Conservation (phyloP, 2,113 vertebrate species). For the Ophiodon elongatus region DNA sequence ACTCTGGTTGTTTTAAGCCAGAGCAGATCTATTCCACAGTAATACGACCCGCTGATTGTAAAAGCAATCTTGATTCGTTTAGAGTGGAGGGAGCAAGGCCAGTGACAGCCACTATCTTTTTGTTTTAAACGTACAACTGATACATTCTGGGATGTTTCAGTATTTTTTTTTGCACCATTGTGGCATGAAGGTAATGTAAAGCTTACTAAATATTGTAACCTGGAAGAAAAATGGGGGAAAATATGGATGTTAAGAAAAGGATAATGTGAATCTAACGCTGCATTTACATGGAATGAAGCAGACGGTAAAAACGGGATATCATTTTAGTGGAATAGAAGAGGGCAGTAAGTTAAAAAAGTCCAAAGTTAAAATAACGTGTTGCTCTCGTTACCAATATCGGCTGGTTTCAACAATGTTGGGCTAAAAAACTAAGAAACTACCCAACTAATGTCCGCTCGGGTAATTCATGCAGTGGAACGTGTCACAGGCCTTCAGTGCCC, state of each 20-base stretch:
- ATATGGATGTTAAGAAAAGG: background rate
- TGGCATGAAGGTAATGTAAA: background rate
- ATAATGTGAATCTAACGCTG: background rate
- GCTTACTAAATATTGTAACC: background rate
- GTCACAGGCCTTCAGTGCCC: background rate
- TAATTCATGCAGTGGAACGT: background rate
- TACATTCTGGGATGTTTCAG: background rate
- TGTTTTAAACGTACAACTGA: background rate
- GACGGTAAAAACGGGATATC: no score
- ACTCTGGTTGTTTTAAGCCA: conserved; percentile 49
- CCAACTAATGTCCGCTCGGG: no score
- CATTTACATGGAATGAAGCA: no score
- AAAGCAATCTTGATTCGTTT: conserved; percentile 45
- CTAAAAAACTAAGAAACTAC: no score
- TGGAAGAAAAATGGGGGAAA: background rate
- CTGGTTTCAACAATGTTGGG: no score
- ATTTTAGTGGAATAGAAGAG: no score
- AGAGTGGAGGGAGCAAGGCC: background rate
- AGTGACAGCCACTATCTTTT: background rate
- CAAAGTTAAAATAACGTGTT: no score
- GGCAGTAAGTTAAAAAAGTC: no score
- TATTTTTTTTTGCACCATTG: background rate
- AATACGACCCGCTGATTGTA: conserved; percentile 47
- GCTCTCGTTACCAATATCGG: no score
- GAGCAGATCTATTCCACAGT: conserved; percentile 40